phyloP scores from a whole-genome alignment of 2,797 vertebrate species.

The Lacerta viridis region DNA sequence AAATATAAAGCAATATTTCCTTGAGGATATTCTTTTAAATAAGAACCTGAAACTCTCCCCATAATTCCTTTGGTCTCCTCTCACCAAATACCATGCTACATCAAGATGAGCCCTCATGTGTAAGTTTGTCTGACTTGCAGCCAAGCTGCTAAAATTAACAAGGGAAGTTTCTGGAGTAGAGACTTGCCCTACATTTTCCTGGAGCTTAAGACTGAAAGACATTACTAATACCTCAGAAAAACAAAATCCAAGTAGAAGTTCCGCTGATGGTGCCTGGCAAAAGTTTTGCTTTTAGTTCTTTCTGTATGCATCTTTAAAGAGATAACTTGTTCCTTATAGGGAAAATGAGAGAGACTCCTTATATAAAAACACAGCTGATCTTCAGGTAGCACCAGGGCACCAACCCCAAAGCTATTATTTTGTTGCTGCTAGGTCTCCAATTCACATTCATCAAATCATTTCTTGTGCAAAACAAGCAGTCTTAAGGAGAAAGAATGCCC shows the following conservation, averaged over 20 bases:
- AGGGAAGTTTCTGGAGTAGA: slow-evolving; percentile 74
- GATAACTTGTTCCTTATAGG: slow-evolving; percentile 40
- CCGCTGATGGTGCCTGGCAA: slow-evolving; percentile 79
- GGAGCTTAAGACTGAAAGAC: slow-evolving; percentile 76
- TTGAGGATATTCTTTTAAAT: slow-evolving; percentile 77
- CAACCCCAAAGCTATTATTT: slow-evolving; percentile 84
- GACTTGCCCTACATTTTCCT: slow-evolving; percentile 56
- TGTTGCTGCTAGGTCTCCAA: slow-evolving; percentile 83
- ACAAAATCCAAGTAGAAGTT: slow-evolving; percentile 74
- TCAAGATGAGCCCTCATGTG: slow-evolving; percentile 76
- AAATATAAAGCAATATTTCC: slow-evolving; percentile 82
- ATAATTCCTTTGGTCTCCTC: slow-evolving; percentile 91
- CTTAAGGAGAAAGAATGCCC: slow-evolving; percentile 97
- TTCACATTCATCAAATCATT: slow-evolving; percentile 99
- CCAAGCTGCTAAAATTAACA: slow-evolving; percentile 78
- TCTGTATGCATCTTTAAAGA: slow-evolving; percentile 47
- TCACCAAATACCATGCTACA: slow-evolving; percentile 78
- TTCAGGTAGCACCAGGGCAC: slow-evolving; percentile 90
- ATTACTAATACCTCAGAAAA: slow-evolving; percentile 75
- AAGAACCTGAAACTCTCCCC: slow-evolving; percentile 79
- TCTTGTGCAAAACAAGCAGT: slow-evolving; percentile 99
- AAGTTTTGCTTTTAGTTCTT: slow-evolving; percentile 79
- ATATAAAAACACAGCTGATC: slow-evolving; percentile 85
- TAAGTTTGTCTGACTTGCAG: slow-evolving; percentile 76
- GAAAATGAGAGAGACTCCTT: slow-evolving; percentile 71